Evolutionary conservation across 2,797 vertebrate species (phyloP).

Genomic region (Brachyalestes nurse): DNA sequence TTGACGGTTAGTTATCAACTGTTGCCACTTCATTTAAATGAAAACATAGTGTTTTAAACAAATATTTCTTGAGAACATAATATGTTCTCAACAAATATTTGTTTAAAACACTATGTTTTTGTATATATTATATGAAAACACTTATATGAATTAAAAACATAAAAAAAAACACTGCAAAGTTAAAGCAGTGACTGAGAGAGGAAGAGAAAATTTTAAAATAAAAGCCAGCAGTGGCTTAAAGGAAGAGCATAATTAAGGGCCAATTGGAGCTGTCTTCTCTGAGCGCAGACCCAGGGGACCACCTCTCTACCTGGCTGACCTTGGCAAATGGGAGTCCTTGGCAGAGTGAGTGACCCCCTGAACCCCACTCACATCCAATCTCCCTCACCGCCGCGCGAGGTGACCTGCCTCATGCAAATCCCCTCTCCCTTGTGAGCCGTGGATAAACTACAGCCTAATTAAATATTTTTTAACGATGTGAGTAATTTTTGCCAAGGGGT

Average conservation of each 20-base stretch:
- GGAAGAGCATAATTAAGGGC: slow-evolving; percentile 64
- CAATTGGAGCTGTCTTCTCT: slow-evolving; percentile 63
- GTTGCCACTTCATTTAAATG: neutral
- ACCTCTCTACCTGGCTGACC: slow-evolving; percentile 86
- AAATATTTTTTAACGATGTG: slow-evolving; percentile 97
- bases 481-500: slow-evolving; percentile 96
- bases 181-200: neutral
- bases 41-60: neutral
- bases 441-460: slow-evolving; percentile 95
- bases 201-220: slow-evolving; percentile 44
- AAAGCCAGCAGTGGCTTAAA: slow-evolving; percentile 59
- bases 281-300: slow-evolving; percentile 58
- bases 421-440: slow-evolving; percentile 84
- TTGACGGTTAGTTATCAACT: neutral
- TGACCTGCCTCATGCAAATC: slow-evolving; percentile 93
- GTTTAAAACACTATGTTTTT: too few relatives aligned
- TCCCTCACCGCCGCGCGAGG: slow-evolving; percentile 78
- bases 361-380: slow-evolving; percentile 91
- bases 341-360: slow-evolving; percentile 87
- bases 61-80: neutral
- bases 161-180: too few relatives aligned
- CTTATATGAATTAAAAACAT: neutral
- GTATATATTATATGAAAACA: too few relatives aligned
- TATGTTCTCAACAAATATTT: neutral
- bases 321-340: slow-evolving; percentile 89